Percentiles rank a stretch among this genome's conserved stretches.
phyloP scores from a whole-genome alignment of 2,888 invertebrate genomes.

The Laothoe populi region DNA sequence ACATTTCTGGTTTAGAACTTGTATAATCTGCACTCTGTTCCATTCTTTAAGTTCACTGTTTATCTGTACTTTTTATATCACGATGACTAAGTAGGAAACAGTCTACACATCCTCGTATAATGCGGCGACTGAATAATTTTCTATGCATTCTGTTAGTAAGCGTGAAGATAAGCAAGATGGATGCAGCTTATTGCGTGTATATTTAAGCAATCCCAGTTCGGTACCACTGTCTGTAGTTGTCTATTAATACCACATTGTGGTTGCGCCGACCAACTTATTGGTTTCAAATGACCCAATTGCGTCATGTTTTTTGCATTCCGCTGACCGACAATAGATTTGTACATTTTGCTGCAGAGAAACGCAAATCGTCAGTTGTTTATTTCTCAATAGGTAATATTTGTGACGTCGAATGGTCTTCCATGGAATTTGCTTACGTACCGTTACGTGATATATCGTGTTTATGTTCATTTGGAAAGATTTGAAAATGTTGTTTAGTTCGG shows the following conservation, averaged over 20 bases:
- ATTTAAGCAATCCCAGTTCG: constrained; percentile 15
- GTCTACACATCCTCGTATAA: not conserved
- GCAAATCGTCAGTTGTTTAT: constrained; percentile 45
- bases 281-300: constrained; percentile 77
- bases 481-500: no score
- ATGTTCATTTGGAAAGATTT: not conserved
- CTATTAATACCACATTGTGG: constrained; percentile 71
- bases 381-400: constrained; percentile 35
- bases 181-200: constrained; percentile 37
- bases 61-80: no score
- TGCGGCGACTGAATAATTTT: not conserved
- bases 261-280: constrained; percentile 69
- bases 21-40: no score
- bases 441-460: constrained; percentile 11
- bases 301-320: constrained; percentile 72
- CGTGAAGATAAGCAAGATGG: constrained; percentile 34
- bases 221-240: constrained; percentile 46
- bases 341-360: constrained; percentile 54
- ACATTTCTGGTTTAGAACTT: no score
- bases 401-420: constrained; percentile 27
- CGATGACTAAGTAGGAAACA: not conserved
- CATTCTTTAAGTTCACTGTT: no score
- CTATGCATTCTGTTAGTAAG: not conserved
- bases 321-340: constrained; percentile 69
- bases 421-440: constrained; percentile 10